Evolutionary conservation across 2,797 vertebrate genomes (phyloP).

Genomic region (Cyclopterus lumpus): DNA sequence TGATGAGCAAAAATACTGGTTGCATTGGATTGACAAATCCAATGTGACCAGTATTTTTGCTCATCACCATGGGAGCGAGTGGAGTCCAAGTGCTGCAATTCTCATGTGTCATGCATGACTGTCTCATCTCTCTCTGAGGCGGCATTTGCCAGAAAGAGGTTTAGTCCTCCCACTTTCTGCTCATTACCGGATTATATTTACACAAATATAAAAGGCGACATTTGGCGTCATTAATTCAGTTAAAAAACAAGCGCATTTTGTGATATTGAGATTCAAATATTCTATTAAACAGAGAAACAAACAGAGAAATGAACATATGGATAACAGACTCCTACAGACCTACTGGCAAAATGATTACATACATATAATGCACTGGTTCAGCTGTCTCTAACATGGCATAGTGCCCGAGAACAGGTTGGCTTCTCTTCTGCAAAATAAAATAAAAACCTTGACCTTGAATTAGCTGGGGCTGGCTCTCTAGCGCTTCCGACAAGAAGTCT

Average conservation of each 20-base stretch:
- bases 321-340: slow-evolving; percentile 38
- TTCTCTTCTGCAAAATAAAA: slow-evolving; percentile 69
- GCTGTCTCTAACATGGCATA: slow-evolving; percentile 50
- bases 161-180: slow-evolving; percentile 4
- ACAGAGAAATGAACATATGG: slow-evolving; percentile 48
- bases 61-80: slow-evolving; percentile 29
- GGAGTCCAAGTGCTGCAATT: slow-evolving; percentile 24
- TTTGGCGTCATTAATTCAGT: slow-evolving; percentile 27
- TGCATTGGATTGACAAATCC: no score
- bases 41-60: slow-evolving; percentile 11
- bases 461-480: slow-evolving; percentile 73
- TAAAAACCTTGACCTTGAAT: slow-evolving; percentile 82
- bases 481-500: slow-evolving; percentile 80
- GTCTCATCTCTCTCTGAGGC: slow-evolving; percentile 29
- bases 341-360: slow-evolving; percentile 44
- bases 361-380: slow-evolving; percentile 43
- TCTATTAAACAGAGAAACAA: slow-evolving; percentile 33
- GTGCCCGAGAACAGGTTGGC: slow-evolving; percentile 61
- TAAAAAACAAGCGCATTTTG: slow-evolving; percentile 29
- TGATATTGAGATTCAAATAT: slow-evolving; percentile 51
- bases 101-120: slow-evolving; percentile 22
- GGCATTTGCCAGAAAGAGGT: slow-evolving; percentile 19
- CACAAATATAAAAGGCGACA: slow-evolving; percentile 10
- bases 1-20: no score
- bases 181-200: slow-evolving; percentile 30